Evolutionary conservation across 2,797 vertebrate genomes (phyloP), one percentile per base, ranked within the genome.

Genomic region (Tarsius wallacei): DNA sequence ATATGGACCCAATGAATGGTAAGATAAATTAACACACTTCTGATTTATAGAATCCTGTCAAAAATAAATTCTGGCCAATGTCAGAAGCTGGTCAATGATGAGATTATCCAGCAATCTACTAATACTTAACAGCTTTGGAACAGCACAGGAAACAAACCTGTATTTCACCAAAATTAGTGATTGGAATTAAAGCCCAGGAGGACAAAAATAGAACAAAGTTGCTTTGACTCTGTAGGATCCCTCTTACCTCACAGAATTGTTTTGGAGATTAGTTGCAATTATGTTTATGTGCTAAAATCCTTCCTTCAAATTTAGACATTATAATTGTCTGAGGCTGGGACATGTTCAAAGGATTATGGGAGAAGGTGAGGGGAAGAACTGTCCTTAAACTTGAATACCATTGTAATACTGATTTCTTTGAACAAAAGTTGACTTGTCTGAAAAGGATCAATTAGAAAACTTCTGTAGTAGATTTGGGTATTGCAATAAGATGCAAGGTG

Each of bases 1-100:
- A 89, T 36, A 49, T 66, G 47, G 19, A 36, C 2, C 49, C 68
- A 84, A 49, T 51, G 31, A n/a, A 66, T 87, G 68, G 36, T 74
- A 76, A 87, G 61, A 26, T 61, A 70, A 96, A 85, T 84, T 33
- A 71, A 96, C 85, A 91, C 24, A 73, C 19, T 80, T 2, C 1
- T 0, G 47, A 83, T 36, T 78, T 89, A 80, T 55, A 77, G 81
- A 81, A 68, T 14, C 8, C 31, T 63, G 8, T 90, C 77, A 95
- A 68, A 82, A 85, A 59, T 95, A 78, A 87, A 49, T 64, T 36
- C 87, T 96, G 81, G 55, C 49, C 81, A 57, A 47, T 66, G 55
- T 85, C 55, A 78, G 84, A 90, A 83, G 15, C 57, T 76, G 42
- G 36, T 33, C 26, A 36, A 11, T 16, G 2, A 42, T 89, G 76